Evolutionary conservation across 2,888 invertebrate species (phyloP).

Genomic region (Xestia xanthographa): DNA sequence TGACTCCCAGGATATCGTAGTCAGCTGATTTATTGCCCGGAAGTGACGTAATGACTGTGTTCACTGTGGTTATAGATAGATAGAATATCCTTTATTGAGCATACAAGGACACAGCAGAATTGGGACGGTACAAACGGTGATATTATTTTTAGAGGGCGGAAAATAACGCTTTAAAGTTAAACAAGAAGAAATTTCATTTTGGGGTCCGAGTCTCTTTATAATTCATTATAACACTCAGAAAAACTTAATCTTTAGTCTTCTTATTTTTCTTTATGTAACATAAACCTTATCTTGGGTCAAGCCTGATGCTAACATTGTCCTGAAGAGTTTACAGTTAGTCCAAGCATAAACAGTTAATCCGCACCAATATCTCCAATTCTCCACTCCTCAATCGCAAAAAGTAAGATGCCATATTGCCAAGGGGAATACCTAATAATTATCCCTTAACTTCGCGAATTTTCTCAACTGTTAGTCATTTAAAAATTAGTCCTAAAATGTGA

Average conservation of each 20-base stretch:
- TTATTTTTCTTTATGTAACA: background rate
- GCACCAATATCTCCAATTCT: background rate
- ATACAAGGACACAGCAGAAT: background rate
- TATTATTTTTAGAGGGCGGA: background rate
- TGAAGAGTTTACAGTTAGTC: background rate
- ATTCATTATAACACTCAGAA: background rate
- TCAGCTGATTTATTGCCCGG: constrained; percentile 66
- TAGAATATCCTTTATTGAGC: background rate
- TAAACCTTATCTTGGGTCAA: background rate
- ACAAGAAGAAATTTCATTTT: background rate
- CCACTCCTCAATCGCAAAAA: background rate
- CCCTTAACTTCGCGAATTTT: background rate
- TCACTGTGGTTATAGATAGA: constrained; percentile 36
- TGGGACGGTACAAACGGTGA: background rate
- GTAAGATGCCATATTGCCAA: background rate
- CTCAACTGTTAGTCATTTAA: background rate
- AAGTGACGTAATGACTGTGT: constrained; percentile 62
- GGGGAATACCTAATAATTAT: background rate
- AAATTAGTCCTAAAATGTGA: background rate
- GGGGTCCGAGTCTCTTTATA: background rate
- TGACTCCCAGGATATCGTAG: constrained; percentile 67
- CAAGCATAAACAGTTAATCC: background rate
- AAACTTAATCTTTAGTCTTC: background rate
- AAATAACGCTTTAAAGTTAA: background rate
- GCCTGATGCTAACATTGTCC: background rate